Evolutionary conservation across 1,140 invertebrate species (phyloP).

Genomic region (Trissolcus basalis): DNA sequence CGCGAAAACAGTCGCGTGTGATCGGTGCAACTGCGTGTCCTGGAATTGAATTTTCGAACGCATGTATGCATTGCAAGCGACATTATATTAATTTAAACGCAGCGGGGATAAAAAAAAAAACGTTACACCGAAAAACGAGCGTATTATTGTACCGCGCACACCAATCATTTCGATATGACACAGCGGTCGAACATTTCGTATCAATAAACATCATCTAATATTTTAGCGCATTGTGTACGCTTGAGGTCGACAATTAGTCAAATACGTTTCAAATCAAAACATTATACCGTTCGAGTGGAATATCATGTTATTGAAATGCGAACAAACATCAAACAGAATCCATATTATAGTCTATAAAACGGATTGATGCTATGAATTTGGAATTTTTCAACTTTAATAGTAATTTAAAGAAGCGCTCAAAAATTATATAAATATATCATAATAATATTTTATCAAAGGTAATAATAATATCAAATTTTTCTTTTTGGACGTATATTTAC

Average conservation of each 20-base stretch:
- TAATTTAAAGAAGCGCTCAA: too few relatives aligned
- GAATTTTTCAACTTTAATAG: too few relatives aligned
- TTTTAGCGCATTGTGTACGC: slow-evolving; percentile 18
- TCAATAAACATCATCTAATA: slow-evolving; percentile 54
- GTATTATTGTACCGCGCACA: too few relatives aligned
- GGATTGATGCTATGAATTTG: too few relatives aligned
- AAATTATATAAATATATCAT: too few relatives aligned
- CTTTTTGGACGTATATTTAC: too few relatives aligned
- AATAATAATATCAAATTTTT: too few relatives aligned
- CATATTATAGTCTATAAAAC: neutral
- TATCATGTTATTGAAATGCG: neutral
- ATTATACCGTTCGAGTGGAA: neutral
- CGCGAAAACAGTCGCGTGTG: slow-evolving; percentile 6
- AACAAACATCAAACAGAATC: too few relatives aligned
- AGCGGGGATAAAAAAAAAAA: slow-evolving; percentile 22
- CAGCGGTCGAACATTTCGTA: slow-evolving; percentile 54
- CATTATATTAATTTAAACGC: slow-evolving; percentile 45
- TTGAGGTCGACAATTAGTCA: slow-evolving; percentile 12
- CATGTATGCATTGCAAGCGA: slow-evolving; percentile 51
- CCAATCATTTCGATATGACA: neutral
- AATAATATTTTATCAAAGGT: too few relatives aligned
- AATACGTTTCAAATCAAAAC: neutral
- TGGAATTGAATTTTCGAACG: slow-evolving; percentile 43
- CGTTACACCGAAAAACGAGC: slow-evolving; percentile 41
- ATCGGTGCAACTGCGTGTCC: slow-evolving; percentile 22